Percentiles rank a stretch among this genome's conserved stretches.
Conservation (phyloP, 2,113 vertebrate species). For the Lepisosteus oculatus region DNA sequence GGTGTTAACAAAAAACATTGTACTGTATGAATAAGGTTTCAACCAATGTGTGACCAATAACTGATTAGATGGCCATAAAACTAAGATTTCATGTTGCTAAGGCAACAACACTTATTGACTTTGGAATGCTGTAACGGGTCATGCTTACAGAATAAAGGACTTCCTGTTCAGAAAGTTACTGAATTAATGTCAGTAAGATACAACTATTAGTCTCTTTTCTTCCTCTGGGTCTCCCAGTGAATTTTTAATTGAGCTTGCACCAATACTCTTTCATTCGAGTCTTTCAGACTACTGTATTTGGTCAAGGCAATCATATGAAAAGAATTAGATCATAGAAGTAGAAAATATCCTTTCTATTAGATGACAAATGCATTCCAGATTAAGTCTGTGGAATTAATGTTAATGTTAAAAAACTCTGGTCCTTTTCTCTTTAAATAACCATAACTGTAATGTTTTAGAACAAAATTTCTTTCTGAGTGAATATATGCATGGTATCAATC, state of each 20-base stretch:
- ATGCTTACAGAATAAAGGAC: conserved; percentile 55
- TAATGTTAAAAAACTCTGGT: not conserved
- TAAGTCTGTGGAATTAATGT: not conserved
- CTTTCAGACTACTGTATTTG: conserved; percentile 6
- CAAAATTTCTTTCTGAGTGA: not conserved
- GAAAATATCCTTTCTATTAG: conserved; percentile 1
- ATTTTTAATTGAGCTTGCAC: not conserved
- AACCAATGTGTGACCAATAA: too few species aligned
- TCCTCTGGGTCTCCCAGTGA: not conserved
- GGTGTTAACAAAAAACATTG: too few species aligned
- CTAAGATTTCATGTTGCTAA: conserved; percentile 54
- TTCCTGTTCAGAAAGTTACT: conserved; percentile 50
- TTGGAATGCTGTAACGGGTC: conserved; percentile 51
- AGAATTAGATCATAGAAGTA: conserved; percentile 5
- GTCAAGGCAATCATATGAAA: not conserved
- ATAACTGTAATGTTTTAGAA: not conserved
- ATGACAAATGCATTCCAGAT: not conserved
- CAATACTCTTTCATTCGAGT: not conserved
- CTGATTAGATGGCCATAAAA: not conserved
- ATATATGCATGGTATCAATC: too few species aligned
- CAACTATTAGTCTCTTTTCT: not conserved
- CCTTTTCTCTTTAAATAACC: not conserved
- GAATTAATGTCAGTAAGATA: conserved; percentile 47
- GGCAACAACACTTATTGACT: conserved; percentile 50
- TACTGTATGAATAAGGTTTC: too few species aligned